Conservation (phyloP, 2,888 invertebrate species). For the Autographa gamma region DNA sequence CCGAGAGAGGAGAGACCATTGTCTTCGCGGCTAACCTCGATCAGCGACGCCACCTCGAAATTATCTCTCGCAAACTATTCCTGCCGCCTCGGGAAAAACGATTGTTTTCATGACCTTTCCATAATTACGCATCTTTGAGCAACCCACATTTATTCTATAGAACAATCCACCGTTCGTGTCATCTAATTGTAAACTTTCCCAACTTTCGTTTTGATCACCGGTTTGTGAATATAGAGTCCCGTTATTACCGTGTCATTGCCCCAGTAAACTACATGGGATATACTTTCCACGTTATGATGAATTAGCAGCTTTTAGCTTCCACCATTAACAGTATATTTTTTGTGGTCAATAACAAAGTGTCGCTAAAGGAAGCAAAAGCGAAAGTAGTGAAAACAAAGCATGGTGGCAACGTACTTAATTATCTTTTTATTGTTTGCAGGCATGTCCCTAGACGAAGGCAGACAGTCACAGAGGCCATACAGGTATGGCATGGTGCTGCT, state of each 20-base stretch:
- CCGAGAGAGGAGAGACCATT: constrained; percentile 78
- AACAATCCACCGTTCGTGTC: constrained; percentile 67
- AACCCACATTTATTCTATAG: constrained; percentile 44
- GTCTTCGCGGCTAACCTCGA: constrained; percentile 79
- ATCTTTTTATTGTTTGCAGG: constrained; percentile 78
- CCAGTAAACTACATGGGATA: constrained; percentile 76
- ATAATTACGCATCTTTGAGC: constrained; percentile 40
- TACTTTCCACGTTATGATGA: constrained; percentile 72
- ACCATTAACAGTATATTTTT: constrained; percentile 47
- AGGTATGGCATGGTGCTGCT: constrained; percentile 92
- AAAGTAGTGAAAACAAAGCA: constrained; percentile 13
- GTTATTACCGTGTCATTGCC: constrained; percentile 76
- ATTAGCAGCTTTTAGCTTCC: constrained; percentile 58
- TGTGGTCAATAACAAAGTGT: constrained; percentile 27
- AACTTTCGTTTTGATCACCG: constrained; percentile 82
- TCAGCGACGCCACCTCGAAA: constrained; percentile 67
- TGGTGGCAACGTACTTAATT: constrained; percentile 14
- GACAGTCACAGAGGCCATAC: constrained; percentile 92
- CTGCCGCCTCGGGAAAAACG: constrained; percentile 56
- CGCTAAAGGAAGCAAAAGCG: constrained; percentile 25
- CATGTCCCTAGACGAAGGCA: constrained; percentile 91
- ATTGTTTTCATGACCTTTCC: constrained; percentile 62
- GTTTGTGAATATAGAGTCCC: constrained; percentile 76
- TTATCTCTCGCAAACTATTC: constrained; percentile 66
- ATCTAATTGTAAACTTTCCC: constrained; percentile 83